phyloP scores from a whole-genome alignment of 23 tunicate species.

The Clavelina lepadiformis region DNA sequence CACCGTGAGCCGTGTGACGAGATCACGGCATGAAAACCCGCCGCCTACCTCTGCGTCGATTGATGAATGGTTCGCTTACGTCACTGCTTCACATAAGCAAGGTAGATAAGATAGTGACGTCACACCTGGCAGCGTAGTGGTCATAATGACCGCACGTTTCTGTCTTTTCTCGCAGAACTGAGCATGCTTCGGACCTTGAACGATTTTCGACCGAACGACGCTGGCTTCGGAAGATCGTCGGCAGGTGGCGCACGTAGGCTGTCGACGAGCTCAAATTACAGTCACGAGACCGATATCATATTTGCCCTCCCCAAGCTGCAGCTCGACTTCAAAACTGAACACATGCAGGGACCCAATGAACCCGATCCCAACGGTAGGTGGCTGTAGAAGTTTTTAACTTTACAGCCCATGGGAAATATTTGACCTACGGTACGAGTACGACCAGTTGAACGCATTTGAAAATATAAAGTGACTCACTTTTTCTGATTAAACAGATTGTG shows the following conservation, averaged over 20 bases:
- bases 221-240: not conserved
- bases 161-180: conserved; percentile 39
- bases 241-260: conserved; percentile 8
- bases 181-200: conserved; percentile 79
- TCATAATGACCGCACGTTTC: no score
- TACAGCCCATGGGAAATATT: not conserved
- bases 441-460: not conserved
- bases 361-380: conserved; percentile 46
- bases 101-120: conserved; percentile 4
- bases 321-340: conserved; percentile 83
- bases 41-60: conserved; percentile 70
- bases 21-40: conserved; percentile 65
- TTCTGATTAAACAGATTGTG: not conserved
- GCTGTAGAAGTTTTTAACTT: not conserved
- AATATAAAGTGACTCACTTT: not conserved
- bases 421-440: not conserved
- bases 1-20: conserved; percentile 77
- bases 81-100: conserved; percentile 76
- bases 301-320: conserved; percentile 89
- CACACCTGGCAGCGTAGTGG: not conserved
- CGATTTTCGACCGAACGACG: conserved; percentile 29
- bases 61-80: conserved; percentile 88
- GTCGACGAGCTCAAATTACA: conserved; percentile 5
- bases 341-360: conserved; percentile 71
- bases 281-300: conserved; percentile 79